Evolutionary conservation across 1,140 invertebrate genomes (phyloP), one percentile per base, ranked within the genome.

Genomic region (Papilio aristodemus): DNA sequence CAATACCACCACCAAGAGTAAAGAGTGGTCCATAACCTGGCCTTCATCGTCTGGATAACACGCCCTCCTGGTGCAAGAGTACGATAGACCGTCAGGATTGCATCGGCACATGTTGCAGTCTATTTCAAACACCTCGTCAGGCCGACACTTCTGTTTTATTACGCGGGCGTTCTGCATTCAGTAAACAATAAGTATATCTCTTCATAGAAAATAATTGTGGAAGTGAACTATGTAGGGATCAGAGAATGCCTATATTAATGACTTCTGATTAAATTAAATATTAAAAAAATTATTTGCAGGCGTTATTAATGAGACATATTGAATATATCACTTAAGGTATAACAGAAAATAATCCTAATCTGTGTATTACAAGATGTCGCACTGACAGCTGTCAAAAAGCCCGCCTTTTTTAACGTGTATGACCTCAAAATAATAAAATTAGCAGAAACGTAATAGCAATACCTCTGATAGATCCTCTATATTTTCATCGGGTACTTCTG

Each of bases 91-190:
- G 50, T 93, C 92, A 36, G 85, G 70, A 72, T 91, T 90, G 69
- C 92, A 93, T n/a, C 85, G 82, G 67, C 92, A 93, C 76, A 84
- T 91, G 62, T 93, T 93, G 76, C 92, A 93, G 41, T 92, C 91
- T 66, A 92, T 39, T 70, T 91, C 88, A 70, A 93, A 93, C 0
- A 90, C 84, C 68, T 91, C 88, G 59, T 90, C 78, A 0, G 92
- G 92, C 13, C 83, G 82, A 78, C 92, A 93, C 43, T 85, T 69
- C 9, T 77, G 74, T 41, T 83, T 80, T 32, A 83, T 72, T 71
- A 82, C 71, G 8, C 81, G 72, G 2, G 85, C 71, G 54, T 82
- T 76, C 80, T 85, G 70, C 22, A 71, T 27, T 67, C 9, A 58
- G 2, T 43, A 38, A 60, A 64, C 32, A 39, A 39, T 14, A 63